Base-by-base conservation (phyloP, 2,113 vertebrate species). In the Zapus hudsonius region DNA sequence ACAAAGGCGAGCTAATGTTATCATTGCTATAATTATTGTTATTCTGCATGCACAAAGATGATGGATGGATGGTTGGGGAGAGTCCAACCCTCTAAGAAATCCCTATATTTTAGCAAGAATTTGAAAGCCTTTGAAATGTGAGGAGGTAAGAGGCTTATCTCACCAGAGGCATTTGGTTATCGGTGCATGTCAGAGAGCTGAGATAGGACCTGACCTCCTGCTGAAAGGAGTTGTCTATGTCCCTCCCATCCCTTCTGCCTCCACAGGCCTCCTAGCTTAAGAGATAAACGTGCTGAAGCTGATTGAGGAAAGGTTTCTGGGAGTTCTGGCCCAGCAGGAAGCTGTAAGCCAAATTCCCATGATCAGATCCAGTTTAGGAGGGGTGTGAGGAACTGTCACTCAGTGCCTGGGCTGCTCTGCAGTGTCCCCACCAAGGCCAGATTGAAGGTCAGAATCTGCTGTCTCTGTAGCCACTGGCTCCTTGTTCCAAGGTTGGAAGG, bases 211-310 rank as follows among this genome's bases (percentile, higher is more conserved):
- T 0, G 0, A 27, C 88, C 94, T 82, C 80, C n/a, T 63, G 83
- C 91, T 88, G 91, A 82, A n/a, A 85, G 91, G 95, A 95, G 87
- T 84, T 91, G 94, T 87, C 92, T 59, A 55, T 52, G 91, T 95
- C 89, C 84, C 92, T 79, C 70, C 89, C 94, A 67, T 88, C 93
- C 96, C 93, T 72, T 25, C 81, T 73, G 44, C 88, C 42, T 87
- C 94, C 95, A 29, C 95, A 93, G 95, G 87, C 84, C 96, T 93
- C 90, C 2, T 85, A 90, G 92, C 96, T 97, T 96, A 95, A 69
- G 97, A 97, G 96, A 95, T 96, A 94, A 96, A 96, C 89, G 84
- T 69, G 22, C 44, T 44, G 96, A 96, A 95, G 96, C 95, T 95
- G 91, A 84, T 90, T 81, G 82, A 78, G 84, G 95, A 93, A 96